Evolutionary conservation across 1,140 invertebrate genomes (phyloP).

Genomic region (Bilobella aurantiaca): DNA sequence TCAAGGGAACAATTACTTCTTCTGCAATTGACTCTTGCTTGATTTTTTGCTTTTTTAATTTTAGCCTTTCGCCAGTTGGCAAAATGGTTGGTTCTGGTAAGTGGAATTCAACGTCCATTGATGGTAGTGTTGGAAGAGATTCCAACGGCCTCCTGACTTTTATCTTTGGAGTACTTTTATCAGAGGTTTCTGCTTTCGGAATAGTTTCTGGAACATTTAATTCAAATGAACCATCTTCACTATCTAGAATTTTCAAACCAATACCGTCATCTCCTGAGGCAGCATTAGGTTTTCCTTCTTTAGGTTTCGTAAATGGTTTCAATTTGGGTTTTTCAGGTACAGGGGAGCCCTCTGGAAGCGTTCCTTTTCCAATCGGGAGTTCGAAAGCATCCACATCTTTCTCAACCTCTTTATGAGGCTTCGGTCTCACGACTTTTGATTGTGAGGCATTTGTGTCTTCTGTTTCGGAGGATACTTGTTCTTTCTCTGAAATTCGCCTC

Average conservation of each 20-base stretch:
- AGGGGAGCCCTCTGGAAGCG: neutral
- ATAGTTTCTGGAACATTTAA: no score
- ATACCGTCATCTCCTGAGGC: no score
- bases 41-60: neutral
- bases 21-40: neutral
- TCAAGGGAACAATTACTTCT: neutral
- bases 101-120: no score
- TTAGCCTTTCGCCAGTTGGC: neutral
- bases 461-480: neutral
- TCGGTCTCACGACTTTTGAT: neutral
- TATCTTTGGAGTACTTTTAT: no score
- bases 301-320: slow-evolving; percentile 2
- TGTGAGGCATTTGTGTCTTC: no score
- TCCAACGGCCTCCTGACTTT: no score
- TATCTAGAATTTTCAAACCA: no score
- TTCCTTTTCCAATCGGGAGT: slow-evolving; percentile 5
- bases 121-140: no score
- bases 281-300: neutral
- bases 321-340: neutral
- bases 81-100: no score
- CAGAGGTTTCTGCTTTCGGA: no score
- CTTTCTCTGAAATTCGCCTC: neutral
- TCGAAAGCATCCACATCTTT: neutral
- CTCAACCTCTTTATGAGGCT: neutral
- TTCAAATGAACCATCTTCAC: no score